phyloP scores from a whole-genome alignment of 2,113 vertebrate species.

The Agelaius phoeniceus region DNA sequence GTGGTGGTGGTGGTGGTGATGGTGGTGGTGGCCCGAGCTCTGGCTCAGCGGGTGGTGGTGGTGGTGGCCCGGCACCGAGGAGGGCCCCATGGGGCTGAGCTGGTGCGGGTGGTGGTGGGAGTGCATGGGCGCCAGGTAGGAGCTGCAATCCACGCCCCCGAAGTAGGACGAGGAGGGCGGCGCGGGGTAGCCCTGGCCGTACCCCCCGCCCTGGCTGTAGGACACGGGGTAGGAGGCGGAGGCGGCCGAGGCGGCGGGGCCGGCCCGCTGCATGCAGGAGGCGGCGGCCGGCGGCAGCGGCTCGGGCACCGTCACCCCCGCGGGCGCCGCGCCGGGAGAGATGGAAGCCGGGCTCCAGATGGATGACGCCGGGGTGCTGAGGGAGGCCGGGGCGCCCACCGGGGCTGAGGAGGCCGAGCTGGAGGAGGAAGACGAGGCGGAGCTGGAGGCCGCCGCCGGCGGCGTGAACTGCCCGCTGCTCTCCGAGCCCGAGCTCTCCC shows the following conservation, averaged over 20 bases:
- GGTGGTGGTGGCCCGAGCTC: conserved; percentile 90
- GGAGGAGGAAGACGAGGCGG: conserved; percentile 89
- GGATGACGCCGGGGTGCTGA: conserved; percentile 88
- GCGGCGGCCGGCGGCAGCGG: conserved; percentile 83
- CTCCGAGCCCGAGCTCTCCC: conserved; percentile 94
- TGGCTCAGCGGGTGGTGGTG: conserved; percentile 85
- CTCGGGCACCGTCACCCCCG: conserved; percentile 82
- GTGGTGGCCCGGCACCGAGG: conserved; percentile 85
- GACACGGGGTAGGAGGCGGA: conserved; percentile 90
- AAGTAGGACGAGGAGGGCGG: conserved; percentile 92
- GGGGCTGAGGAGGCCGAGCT: conserved; percentile 82
- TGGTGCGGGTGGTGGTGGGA: conserved; percentile 92
- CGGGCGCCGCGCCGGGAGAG: conserved; percentile 86
- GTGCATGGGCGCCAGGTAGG: conserved; percentile 96
- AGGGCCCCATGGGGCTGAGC: conserved; percentile 95
- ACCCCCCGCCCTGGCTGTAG: conserved; percentile 91
- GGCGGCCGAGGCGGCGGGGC: conserved; percentile 69
- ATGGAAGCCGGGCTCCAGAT: conserved; percentile 98
- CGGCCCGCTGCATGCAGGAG: conserved; percentile 94
- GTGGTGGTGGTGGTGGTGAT: conserved; percentile 89
- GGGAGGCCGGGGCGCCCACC: conserved; percentile 80
- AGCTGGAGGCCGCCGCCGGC: conserved; percentile 90
- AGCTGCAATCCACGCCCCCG: conserved; percentile 93
- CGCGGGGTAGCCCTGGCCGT: conserved; percentile 89
- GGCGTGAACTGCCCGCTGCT: conserved; percentile 98